Evolutionary conservation across 2,113 vertebrate species (phyloP), one percentile per base, ranked within the genome.

Genomic region (Ochotona princeps): DNA sequence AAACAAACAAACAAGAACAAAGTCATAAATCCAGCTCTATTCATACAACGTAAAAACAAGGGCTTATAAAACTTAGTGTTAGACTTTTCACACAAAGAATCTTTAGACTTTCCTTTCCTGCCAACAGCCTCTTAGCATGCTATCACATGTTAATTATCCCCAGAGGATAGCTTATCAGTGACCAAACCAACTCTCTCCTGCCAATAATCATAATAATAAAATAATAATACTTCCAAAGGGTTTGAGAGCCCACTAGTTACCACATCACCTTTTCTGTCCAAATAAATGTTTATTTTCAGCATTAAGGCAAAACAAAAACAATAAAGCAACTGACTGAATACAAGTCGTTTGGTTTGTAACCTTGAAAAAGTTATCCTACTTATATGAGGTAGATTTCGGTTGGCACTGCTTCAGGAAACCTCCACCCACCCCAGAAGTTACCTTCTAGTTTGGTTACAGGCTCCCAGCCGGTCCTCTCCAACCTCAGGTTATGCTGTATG

Each of bases 331-430:
- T 30, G 51, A 94, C 20, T 47, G 89, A 83, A 93, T 87, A 95
- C 87, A 96, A 93, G 76, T 70, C 82, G 44, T 96, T 96, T 96
- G 94, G 93, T 97, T 92, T 92, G 95, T 95, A 94, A 90, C 87
- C 87, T 83, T 94, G 72, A 65, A 75, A 90, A 87, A 92, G 76
- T 91, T 78, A 84, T 35, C 94, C 87, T 91, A 97, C 96, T 96
- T 96, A 95, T 95, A 96, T 96, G 96, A 97, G 96, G 94, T 95
- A 96, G 96, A 95, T 63, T 83, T 96, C 89, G 89, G 94, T 94
- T 95, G 91, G 93, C 93, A 95, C 93, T 96, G 81, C 93, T 89
- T 94, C 89, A 84, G 93, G 95, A 94, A 92, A 82, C 96, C 96
- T 95, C 90, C 94, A 57, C 92, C 92, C 94, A 87, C 92, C 73